Percentiles rank a stretch among this genome's conserved stretches.
Evolutionary conservation across 2,113 vertebrate species (phyloP).

Genomic region (Erinaceus europaeus): DNA sequence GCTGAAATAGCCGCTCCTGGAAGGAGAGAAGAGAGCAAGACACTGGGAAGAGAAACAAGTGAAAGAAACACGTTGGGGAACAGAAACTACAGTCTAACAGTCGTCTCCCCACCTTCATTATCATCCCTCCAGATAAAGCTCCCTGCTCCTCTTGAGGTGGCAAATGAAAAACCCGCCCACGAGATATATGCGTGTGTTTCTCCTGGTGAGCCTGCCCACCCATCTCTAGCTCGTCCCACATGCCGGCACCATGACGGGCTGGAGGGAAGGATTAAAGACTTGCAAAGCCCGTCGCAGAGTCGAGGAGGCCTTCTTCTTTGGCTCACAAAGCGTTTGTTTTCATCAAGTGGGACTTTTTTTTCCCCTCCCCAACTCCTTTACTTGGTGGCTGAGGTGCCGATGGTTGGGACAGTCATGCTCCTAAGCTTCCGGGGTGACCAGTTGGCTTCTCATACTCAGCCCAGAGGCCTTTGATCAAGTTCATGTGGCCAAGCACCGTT

Average conservation of each 20-base stretch:
- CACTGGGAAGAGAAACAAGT: not conserved
- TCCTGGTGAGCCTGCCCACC: slow-evolving; percentile 37
- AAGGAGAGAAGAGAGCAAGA: too few relatives aligned
- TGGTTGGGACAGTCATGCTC: slow-evolving; percentile 1
- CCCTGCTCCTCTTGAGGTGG: slow-evolving; percentile 26
- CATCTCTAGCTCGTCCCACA: slow-evolving; percentile 14
- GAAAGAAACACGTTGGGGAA: not conserved
- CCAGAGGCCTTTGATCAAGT: not conserved
- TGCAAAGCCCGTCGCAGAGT: slow-evolving; percentile 49
- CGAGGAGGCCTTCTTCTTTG: slow-evolving; percentile 43
- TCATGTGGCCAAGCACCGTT: not conserved
- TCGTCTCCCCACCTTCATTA: slow-evolving; percentile 40
- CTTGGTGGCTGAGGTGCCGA: not conserved
- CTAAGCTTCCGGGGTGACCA: slow-evolving; percentile 22
- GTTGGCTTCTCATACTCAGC: not conserved
- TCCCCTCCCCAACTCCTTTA: slow-evolving; percentile 19
- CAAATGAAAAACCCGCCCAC: slow-evolving; percentile 66
- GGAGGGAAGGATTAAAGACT: slow-evolving; percentile 56
- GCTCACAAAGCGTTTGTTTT: not conserved
- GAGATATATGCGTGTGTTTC: slow-evolving; percentile 34
- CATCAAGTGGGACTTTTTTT: slow-evolving; percentile 14
- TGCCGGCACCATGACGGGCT: slow-evolving; percentile 33
- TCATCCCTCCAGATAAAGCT: slow-evolving; percentile 59
- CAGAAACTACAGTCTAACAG: not conserved
- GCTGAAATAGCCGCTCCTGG: too few relatives aligned